Base-by-base conservation (phyloP, 2,797 vertebrate species). In the Craterocephalus amniculus region DNA sequence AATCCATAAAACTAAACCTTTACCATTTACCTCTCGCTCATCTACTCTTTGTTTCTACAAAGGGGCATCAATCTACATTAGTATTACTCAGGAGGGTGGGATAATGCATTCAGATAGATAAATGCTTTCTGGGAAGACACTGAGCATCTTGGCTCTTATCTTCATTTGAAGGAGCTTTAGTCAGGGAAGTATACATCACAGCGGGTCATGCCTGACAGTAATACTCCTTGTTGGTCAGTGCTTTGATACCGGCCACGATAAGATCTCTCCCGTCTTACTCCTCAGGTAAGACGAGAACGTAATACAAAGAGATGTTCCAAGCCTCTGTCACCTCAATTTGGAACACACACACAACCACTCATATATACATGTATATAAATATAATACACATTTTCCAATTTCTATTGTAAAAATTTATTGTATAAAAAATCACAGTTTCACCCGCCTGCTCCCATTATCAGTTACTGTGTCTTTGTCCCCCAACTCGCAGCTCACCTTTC, bases 111-210 rank as follows among this genome's bases (percentile, higher is more conserved):
- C 78, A 81, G 70, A 83, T 32, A 60, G 84, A 74, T 72, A 71
- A 87, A 87, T 63, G 65, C 69, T 81, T 83, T 80, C 79, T 85
- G 75, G 71, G 78, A 78, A 78, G 51, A 70, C 34, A 8, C 43
- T 60, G 56, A 67, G 63, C 26, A 34, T 38, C 48, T 45, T 76
- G 76, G 58, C 77, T 76, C 75, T 79, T 62, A 32, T 81, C 78
- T 79, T 85, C 76, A 77, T 87, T 83, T 76, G 60, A 78, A 76
- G 69, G 51, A 51, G 73, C 70, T 67, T 78, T 79, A 82, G 72
- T 80, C 73, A 71, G 75, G 29, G 7, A 34, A 67, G 66, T 70
- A 67, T 83, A 70, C 55, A 81, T 91, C 86, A 85, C 73, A 22
- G 62, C 1, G 67, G 68, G 55, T 49, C 29, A 1, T 6, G 31